Evolutionary conservation across 2,797 vertebrate genomes (phyloP), one percentile per base, ranked within the genome.

Genomic region (Propithecus perrieri): DNA sequence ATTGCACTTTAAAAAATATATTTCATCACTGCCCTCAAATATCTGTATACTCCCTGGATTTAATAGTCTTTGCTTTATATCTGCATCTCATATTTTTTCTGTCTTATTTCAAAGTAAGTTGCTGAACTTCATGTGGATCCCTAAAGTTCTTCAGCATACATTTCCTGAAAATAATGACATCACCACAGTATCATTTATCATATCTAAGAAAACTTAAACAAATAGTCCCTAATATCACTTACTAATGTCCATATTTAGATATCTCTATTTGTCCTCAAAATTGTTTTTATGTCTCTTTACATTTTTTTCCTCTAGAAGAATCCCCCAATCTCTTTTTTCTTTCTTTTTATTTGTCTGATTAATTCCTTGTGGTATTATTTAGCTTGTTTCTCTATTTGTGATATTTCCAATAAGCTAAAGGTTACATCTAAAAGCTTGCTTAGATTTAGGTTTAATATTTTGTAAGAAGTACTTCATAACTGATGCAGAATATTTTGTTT

Each of bases 21-120:
- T 61, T 93, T 91, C 69, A 43, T 89, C 48, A 50, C 24, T 74
- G 7, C 15, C 20, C n/a, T 72, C 48, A 83, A 80, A 90, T 76
- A 71, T 55, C 59, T 83, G 15, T 85, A 24, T 59, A 50, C 46
- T 74, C 92, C 48, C 81, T 94, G 35, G 76, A 53, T 81, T 95
- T 95, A 91, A 35, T 55, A 75, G 30, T 69, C 61, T n/a, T 9
- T 35, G 12, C 41, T 71, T 94, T 72, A 48, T 67, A 15, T 84
- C 30, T 28, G 17, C 41, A 53, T 61, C 57, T 89, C 41, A n/a
- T 61, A 53, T 84, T 96, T 63, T 90, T 90, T 94, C 43, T 94
- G 53, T 65, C 14, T 28, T 87, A 14, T 85, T 92, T 91, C 43
- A 89, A 96, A 87, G 50, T 88, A 95, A 50, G 14, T 95, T 63